phyloP scores from a whole-genome alignment of 1,140 invertebrate genomes.

The Pseudomyrmex concolor region DNA sequence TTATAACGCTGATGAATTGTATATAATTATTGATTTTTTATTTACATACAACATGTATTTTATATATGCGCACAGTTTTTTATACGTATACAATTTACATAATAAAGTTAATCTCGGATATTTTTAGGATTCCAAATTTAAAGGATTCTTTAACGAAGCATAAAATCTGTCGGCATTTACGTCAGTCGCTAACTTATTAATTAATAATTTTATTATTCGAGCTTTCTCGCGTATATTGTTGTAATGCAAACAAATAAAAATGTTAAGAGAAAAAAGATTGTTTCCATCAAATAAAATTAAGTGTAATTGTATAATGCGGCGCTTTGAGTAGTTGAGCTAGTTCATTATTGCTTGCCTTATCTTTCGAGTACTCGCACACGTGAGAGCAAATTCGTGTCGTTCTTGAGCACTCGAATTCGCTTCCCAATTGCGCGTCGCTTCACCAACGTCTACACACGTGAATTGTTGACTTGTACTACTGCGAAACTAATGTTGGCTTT shows the following conservation, averaged over 20 bases:
- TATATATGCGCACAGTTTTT: too few species aligned
- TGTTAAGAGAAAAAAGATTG: background rate
- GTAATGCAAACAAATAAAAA: background rate
- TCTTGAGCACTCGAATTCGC: slow-evolving; percentile 67
- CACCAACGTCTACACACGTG: background rate
- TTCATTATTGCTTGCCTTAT: slow-evolving; percentile 44
- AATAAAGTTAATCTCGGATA: slow-evolving; percentile 1
- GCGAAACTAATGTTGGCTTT: background rate
- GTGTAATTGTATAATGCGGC: slow-evolving; percentile 36
- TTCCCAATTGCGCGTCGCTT: background rate
- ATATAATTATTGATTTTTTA: background rate
- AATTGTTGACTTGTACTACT: slow-evolving; percentile 63
- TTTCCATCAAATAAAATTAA: slow-evolving; percentile 36
- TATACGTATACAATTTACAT: background rate
- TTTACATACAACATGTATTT: too few species aligned
- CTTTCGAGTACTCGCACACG: slow-evolving; percentile 62
- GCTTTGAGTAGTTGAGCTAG: slow-evolving; percentile 12
- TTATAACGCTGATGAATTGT: background rate
- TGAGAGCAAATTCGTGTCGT: slow-evolving; percentile 76
- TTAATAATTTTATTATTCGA: slow-evolving; percentile 50
- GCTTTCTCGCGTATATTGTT: slow-evolving; percentile 4
- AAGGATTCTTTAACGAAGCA: slow-evolving; percentile 37
- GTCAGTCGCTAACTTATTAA: background rate
- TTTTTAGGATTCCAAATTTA: slow-evolving; percentile 36
- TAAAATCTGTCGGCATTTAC: slow-evolving; percentile 36